A percentile compares a stretch with the other conserved stretches of the same genome.
Evolutionary conservation across 2,888 invertebrate species (phyloP).

Genomic region (Rosalia funebris): DNA sequence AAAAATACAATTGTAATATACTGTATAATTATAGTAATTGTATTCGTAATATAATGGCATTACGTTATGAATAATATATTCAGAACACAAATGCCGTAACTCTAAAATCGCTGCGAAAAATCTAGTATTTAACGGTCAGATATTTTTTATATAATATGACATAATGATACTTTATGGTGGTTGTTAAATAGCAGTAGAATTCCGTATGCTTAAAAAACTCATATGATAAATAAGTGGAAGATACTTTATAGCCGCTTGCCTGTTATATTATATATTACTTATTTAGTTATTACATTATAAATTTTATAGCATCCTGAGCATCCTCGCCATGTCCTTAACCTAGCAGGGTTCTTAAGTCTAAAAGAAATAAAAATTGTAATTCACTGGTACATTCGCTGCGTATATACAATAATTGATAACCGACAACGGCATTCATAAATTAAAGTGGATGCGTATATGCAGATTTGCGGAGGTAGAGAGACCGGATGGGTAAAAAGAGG

Average conservation of each 20-base stretch:
- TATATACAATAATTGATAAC: conserved; percentile 14
- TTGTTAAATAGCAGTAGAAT: too few relatives aligned
- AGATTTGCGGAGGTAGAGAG: conserved; percentile 4
- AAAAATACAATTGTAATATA: too few relatives aligned
- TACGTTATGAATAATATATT: too few relatives aligned
- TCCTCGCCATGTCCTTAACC: conserved; percentile 1
- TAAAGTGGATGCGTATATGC: conserved; percentile 8
- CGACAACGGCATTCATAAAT: conserved; percentile 20
- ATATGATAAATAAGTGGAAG: too few relatives aligned
- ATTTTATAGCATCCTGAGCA: conserved; percentile 19
- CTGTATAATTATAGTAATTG: too few relatives aligned
- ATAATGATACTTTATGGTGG: too few relatives aligned
- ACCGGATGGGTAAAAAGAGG: conserved; percentile 6
- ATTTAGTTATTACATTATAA: conserved; percentile 12
- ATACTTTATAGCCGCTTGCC: conserved; percentile 10
- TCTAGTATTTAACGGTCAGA: too few relatives aligned
- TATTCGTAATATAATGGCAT: too few relatives aligned
- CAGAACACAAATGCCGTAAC: too few relatives aligned
- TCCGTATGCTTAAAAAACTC: too few relatives aligned
- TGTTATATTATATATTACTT: conserved; percentile 2
- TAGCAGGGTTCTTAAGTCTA: conserved; percentile 5
- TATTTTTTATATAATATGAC: too few relatives aligned
- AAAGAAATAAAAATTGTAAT: conserved; percentile 10
- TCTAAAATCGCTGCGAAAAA: too few relatives aligned
- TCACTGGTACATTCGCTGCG: conserved; percentile 4